A percentile compares a stretch with the other conserved stretches of the same genome.
These are phyloP conservation scores for Theristicus caerulescens DNA, from an alignment of 2,113 vertebrate species.

Conservation along the genomic window DNA sequence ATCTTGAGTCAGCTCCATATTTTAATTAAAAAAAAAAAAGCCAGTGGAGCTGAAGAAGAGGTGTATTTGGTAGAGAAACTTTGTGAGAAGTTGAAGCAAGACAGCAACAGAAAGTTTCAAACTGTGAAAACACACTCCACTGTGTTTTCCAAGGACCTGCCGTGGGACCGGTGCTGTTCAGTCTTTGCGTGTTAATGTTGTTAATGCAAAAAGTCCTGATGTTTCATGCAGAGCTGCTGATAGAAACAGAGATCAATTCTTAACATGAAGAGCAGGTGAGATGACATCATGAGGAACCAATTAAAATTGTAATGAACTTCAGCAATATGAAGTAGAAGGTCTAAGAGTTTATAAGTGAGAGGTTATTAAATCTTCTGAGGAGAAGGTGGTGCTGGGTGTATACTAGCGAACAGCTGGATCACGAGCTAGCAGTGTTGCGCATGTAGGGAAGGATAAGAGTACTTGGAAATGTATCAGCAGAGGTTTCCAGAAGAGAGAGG, in stretches of 20 bases:
- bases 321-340: background rate
- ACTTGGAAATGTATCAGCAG: background rate
- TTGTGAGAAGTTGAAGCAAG: background rate
- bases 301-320: background rate
- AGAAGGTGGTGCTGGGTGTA: background rate
- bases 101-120: background rate
- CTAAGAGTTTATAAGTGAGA: background rate
- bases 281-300: background rate
- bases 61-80: background rate
- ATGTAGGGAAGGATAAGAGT: rapidly evolving
- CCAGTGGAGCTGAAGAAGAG: background rate
- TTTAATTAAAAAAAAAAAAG: too few relatives aligned
- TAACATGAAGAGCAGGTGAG: background rate
- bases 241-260: background rate
- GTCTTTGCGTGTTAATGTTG: background rate
- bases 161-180: background rate
- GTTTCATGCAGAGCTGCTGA: background rate
- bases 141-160: background rate
- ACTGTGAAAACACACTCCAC: background rate
- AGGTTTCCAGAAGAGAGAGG: background rate
- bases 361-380: background rate
- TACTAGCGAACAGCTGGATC: background rate
- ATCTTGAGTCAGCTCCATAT: background rate
- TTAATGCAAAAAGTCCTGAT: background rate
- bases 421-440: rapidly evolving